phyloP scores from a whole-genome alignment of 2,113 vertebrate species.

The Drymodes brunneopygia region DNA sequence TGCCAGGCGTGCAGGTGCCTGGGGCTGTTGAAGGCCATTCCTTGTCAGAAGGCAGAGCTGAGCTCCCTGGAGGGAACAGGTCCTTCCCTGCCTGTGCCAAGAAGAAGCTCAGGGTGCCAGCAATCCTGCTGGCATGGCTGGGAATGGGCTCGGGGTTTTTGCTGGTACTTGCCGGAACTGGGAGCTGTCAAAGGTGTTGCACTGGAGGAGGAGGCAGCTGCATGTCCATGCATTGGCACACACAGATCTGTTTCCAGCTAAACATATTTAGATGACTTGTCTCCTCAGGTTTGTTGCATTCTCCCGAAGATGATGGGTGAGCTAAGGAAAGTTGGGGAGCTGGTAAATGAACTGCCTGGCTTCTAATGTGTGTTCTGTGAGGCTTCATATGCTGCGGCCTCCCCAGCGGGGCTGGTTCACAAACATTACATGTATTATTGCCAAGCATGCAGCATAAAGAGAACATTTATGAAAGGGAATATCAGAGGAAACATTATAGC shows the following conservation, averaged over 20 bases:
- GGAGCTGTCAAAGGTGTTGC: not conserved
- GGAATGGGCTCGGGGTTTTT: not conserved
- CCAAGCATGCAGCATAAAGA: conserved; percentile 60
- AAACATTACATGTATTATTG: conserved; percentile 45
- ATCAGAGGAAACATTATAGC: conserved; percentile 72
- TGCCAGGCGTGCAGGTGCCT: not conserved
- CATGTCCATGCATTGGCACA: not conserved
- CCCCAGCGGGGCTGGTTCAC: not conserved
- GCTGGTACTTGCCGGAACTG: not conserved
- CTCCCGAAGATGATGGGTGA: not conserved
- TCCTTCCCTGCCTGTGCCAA: not conserved
- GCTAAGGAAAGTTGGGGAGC: not conserved
- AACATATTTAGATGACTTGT: not conserved
- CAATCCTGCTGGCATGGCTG: rapidly evolving
- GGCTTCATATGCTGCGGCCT: not conserved
- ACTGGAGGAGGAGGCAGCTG: not conserved
- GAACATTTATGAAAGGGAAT: conserved; percentile 72
- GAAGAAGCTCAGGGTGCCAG: not conserved
- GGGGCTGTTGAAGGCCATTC: not conserved
- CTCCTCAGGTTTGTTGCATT: not conserved
- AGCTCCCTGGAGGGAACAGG: not conserved
- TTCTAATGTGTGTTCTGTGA: not conserved
- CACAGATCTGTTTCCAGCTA: not conserved
- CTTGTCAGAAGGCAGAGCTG: not conserved
- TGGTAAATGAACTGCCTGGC: not conserved